Percentiles rank a stretch among this genome's conserved stretches.
Conservation (phyloP, 2,888 invertebrate genomes). For the Pegoplata infirma region DNA sequence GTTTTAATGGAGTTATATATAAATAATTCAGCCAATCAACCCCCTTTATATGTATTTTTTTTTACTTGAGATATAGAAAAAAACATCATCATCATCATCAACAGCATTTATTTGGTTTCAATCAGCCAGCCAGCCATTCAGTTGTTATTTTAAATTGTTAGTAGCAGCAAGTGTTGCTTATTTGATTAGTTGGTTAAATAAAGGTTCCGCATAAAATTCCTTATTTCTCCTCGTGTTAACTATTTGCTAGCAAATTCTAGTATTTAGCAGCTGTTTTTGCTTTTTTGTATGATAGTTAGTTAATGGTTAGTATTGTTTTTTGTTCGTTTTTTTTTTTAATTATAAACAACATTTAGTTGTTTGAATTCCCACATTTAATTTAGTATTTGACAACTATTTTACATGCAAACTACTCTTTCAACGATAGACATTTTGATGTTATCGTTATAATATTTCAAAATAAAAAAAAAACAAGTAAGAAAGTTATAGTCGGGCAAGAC, state of each 20-base stretch:
- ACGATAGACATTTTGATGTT: slow-evolving; percentile 9
- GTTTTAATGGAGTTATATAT: slow-evolving; percentile 27
- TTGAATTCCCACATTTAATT: slow-evolving; percentile 46
- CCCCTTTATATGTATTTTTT: slow-evolving; percentile 2
- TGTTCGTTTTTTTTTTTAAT: not conserved
- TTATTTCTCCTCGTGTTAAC: too few relatives aligned
- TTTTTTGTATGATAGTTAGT: slow-evolving; percentile 32
- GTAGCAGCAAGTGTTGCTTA: slow-evolving; percentile 40
- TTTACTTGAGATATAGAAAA: not conserved
- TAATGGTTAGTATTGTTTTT: slow-evolving; percentile 15
- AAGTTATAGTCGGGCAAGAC: too few relatives aligned
- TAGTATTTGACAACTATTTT: slow-evolving; percentile 44
- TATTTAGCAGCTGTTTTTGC: slow-evolving; percentile 47
- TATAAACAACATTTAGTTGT: not conserved
- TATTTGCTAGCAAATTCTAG: too few relatives aligned
- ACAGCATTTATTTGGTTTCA: slow-evolving; percentile 28
- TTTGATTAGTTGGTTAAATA: slow-evolving; percentile 46
- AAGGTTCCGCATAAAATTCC: not conserved
- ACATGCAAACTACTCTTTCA: slow-evolving; percentile 15
- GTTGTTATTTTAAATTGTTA: slow-evolving; percentile 4
- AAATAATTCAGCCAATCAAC: not conserved
- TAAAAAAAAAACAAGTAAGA: too few relatives aligned
- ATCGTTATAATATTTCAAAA: slow-evolving; percentile 16
- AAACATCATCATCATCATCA: not conserved
- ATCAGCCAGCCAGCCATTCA: slow-evolving; percentile 27